Conservation (phyloP, 2,113 vertebrate species). For the Aldabrachelys gigantea region DNA sequence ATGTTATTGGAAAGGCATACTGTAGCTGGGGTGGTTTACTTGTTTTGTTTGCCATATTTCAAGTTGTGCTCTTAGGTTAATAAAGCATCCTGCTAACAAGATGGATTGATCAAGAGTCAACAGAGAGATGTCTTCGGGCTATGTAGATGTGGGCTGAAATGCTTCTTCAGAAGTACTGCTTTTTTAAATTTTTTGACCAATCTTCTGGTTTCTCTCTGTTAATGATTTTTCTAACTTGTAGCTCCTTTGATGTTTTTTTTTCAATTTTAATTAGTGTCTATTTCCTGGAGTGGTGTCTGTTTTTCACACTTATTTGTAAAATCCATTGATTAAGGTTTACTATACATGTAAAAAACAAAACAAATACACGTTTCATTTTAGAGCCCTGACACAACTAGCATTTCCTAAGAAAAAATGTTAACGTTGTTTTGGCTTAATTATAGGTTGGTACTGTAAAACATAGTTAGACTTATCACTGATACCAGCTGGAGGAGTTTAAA, state of each 20-base stretch:
- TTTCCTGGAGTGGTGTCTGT: not conserved
- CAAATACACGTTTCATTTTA: not conserved
- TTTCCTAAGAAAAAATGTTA: not conserved
- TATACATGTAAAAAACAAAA: not conserved
- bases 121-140: not conserved
- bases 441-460: not conserved
- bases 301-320: not conserved
- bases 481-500: not conserved
- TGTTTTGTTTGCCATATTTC: not conserved
- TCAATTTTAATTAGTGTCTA: not conserved
- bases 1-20: conserved; percentile 17
- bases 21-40: conserved; percentile 3
- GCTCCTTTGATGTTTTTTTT: not conserved
- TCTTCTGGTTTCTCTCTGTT: not conserved
- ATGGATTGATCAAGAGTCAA: not conserved
- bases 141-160: not conserved
- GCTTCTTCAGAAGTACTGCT: not conserved
- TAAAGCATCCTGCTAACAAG: not conserved
- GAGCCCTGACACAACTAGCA: not conserved
- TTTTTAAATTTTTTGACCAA: not conserved
- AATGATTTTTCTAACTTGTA: not conserved
- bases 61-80: not conserved
- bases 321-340: not conserved
- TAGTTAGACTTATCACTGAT: not conserved
- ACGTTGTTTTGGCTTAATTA: not conserved